These are phyloP conservation scores for Chelonoidis abingdonii DNA, from an alignment of 2,113 vertebrate genomes.

Conservation along the genomic window DNA sequence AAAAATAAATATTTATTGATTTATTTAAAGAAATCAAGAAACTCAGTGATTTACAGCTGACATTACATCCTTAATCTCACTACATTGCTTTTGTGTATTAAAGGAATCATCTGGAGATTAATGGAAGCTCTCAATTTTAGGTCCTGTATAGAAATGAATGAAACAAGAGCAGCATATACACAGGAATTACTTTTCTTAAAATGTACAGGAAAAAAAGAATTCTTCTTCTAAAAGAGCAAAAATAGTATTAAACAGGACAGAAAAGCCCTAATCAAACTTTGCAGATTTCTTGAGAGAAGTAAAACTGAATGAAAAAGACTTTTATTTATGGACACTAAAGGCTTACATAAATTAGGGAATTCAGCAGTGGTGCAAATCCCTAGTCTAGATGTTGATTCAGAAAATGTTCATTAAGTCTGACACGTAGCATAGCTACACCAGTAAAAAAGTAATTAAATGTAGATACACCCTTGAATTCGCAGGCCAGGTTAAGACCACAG, in stretches of 20 bases:
- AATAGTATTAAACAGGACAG: not conserved
- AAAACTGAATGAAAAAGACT: not conserved
- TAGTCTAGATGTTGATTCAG: not conserved
- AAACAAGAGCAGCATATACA: not conserved
- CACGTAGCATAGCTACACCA: not conserved
- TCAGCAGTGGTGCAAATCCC: not conserved
- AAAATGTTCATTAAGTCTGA: not conserved
- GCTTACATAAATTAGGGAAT: not conserved
- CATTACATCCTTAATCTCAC: not conserved
- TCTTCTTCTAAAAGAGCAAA: not conserved
- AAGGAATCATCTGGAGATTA: not conserved
- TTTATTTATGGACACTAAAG: not conserved
- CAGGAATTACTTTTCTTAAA: not conserved
- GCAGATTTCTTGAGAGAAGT: not conserved
- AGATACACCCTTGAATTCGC: not conserved
- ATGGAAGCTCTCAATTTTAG: not conserved
- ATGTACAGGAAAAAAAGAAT: not conserved
- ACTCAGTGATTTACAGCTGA: not conserved
- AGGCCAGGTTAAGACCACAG: not conserved
- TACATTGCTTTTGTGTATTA: not conserved
- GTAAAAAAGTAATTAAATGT: not conserved
- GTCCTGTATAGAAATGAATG: not conserved
- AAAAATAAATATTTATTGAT: too few species aligned
- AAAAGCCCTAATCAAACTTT: not conserved
- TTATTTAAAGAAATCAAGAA: not conserved